Evolutionary conservation across 1,140 invertebrate species (phyloP), one percentile per base, ranked within the genome.

Genomic region (Cotesia glomerata): DNA sequence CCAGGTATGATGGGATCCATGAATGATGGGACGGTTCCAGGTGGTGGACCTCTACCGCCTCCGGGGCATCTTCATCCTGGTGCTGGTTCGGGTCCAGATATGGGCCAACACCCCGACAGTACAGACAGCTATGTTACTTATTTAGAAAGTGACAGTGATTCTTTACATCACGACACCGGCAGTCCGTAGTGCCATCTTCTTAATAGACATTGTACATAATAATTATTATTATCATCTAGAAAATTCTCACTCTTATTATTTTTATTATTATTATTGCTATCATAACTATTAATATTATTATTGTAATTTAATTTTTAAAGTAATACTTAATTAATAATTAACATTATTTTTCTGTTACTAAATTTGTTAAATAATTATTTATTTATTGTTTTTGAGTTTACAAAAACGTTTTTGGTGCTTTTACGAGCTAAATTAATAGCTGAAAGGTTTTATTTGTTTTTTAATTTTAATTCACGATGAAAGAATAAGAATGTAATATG

Each of bases 101-200:
- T 88, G 83, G 87, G 88, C 8, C 90, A 90, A 64, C 93, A 94
- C 84, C 93, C 94, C 13, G 93, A 95, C 85, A 93, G 93, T 72
- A 94, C 93, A 5, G 94, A 95, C 82, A 95, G 94, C 83, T 95
- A 95, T 87, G 95, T 96, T 59, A 95, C 94, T 54, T 96, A 95
- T 88, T 90, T 95, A 65, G 94, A 96, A 84, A 95, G 94, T 84
- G 94, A 95, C 88, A 87, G 85, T 78, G 86, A 87, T 75, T 87
- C 86, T 35, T 81, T 91, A 62, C 89, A 90, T 67, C 90, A 90
- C 75, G 90, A 91, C 80, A 87, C 88, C 69, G 86, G 88, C 79
- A 91, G 90, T 86, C 90, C 90, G 84, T 91, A 90, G 89, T 88
- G 84, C 81, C 80, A 80, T 80, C 80, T 75, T 64, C 67, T 79